Evolutionary conservation across 1,140 invertebrate species (phyloP).

Genomic region (Drosophila leontia): DNA sequence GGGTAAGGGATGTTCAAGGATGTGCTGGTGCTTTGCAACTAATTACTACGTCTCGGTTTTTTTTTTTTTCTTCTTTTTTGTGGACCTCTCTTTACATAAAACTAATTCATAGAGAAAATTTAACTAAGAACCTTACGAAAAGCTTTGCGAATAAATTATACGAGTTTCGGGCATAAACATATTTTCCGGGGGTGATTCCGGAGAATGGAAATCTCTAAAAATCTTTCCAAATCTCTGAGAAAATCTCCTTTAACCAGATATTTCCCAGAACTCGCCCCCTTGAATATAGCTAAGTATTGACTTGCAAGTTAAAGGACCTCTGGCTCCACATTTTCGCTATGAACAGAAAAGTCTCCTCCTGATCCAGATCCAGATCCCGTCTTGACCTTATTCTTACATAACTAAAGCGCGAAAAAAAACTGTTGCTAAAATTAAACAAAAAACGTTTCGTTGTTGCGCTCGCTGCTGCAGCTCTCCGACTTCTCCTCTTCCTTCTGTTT

Average conservation of each 20-base stretch:
- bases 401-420: slow-evolving; percentile 65
- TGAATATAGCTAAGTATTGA: slow-evolving; percentile 51
- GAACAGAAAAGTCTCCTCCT: slow-evolving; percentile 58
- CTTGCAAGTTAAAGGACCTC: slow-evolving; percentile 47
- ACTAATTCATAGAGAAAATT: slow-evolving; percentile 75
- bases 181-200: slow-evolving; percentile 5
- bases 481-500: not conserved
- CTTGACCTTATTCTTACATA: slow-evolving; percentile 16
- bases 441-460: slow-evolving; percentile 66
- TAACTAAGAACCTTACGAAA: slow-evolving; percentile 65
- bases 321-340: slow-evolving; percentile 58
- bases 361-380: not conserved
- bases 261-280: not conserved
- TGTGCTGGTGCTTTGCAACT: slow-evolving; percentile 45
- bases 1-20: not conserved
- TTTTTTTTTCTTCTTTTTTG: not conserved
- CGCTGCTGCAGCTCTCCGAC: slow-evolving; percentile 21
- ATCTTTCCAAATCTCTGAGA: not conserved
- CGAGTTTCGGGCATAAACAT: slow-evolving; percentile 40
- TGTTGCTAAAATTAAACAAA: slow-evolving; percentile 62
- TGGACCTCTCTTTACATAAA: slow-evolving; percentile 53
- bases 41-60: slow-evolving; percentile 57
- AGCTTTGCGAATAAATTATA: slow-evolving; percentile 59
- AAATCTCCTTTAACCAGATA: not conserved
- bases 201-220: not conserved